Base-by-base conservation (phyloP, 2,113 vertebrate genomes). In the Sprattus sprattus region DNA sequence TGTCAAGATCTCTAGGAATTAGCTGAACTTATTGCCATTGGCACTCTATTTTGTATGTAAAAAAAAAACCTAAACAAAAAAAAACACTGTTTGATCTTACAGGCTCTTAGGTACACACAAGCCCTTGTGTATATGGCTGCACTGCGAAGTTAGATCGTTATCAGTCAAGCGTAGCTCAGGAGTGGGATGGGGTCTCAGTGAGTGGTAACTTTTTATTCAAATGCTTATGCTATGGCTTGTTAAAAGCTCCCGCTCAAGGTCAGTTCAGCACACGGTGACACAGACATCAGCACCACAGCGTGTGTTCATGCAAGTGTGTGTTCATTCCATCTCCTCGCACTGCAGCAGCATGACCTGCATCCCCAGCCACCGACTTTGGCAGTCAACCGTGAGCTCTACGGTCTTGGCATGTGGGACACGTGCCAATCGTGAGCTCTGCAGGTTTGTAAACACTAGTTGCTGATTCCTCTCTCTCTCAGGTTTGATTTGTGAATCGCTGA, bases 321-420 rank as follows among this genome's bases (percentile, higher is more conserved):
- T 32, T 75, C 28, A 39, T 78, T 78, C 15, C 28, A 4, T 78
- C 0, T 32, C 32, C 4, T 15, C 28, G 83, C 52, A 49, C 25
- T n/a, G 3, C 25, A 8, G 81, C 83, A 82, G 25, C 49, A 91
- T 87, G 90, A 86, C 85, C 25, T 88, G 81, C 81, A 83, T 84
- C 82, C 57, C 50, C 46, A 64, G 87, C 47, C 60, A 86, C 83
- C 85, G 52, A 46, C 87, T 45, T 46, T 84, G 86, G 86, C 90
- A 81, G 13, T 54, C 45, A 20, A 45, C 49, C 0, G 47, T 47
- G 25, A 81, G 80, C 78, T 45, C 7, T 2, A 67, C 28, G 84
- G 85, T 81, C 20, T 20, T 78, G 22, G 75, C 13, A 45, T 57
- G 84, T 83, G 11, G 45, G 60, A 84, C 47, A 39, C 83, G 71